phyloP scores from a whole-genome alignment of 2,888 invertebrate species.

The Neria commutata region DNA sequence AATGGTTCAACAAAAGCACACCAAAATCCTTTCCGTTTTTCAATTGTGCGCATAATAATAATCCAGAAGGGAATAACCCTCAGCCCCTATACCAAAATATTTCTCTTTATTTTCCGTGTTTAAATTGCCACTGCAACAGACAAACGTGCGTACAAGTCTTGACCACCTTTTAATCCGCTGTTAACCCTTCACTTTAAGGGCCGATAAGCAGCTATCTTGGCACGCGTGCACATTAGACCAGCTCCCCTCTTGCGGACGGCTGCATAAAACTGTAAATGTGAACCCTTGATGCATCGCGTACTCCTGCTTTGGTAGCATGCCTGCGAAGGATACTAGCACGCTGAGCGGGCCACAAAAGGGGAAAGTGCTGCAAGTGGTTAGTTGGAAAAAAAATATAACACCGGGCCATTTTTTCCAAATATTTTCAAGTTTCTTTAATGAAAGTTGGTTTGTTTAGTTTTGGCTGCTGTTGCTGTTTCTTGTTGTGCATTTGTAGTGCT shows the following conservation, averaged over 20 bases:
- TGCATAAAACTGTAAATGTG: neutral
- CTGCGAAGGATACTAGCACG: neutral
- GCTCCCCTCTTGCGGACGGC: neutral
- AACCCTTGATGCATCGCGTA: neutral
- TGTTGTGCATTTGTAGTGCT: neutral
- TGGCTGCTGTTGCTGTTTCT: neutral
- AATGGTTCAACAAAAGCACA: too few relatives aligned
- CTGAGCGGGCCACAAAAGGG: neutral
- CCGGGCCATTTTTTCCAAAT: neutral
- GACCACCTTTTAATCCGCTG: neutral
- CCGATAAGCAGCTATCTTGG: too few relatives aligned
- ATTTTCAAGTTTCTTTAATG: neutral
- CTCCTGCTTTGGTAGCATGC: neutral
- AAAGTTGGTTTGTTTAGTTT: neutral
- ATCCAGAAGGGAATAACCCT: too few relatives aligned
- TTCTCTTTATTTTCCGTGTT: too few relatives aligned
- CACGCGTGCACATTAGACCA: neutral
- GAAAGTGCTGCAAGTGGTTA: neutral
- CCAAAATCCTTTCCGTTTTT: too few relatives aligned
- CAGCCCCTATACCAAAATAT: too few relatives aligned
- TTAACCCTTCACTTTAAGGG: neutral
- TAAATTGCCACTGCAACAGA: neutral
- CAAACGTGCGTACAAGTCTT: neutral
- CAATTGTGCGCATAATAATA: too few relatives aligned
- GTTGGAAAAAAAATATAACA: neutral